phyloP scores from a whole-genome alignment of 92 coral and sea anemone genomes.

The Micromussa lordhowensis region DNA sequence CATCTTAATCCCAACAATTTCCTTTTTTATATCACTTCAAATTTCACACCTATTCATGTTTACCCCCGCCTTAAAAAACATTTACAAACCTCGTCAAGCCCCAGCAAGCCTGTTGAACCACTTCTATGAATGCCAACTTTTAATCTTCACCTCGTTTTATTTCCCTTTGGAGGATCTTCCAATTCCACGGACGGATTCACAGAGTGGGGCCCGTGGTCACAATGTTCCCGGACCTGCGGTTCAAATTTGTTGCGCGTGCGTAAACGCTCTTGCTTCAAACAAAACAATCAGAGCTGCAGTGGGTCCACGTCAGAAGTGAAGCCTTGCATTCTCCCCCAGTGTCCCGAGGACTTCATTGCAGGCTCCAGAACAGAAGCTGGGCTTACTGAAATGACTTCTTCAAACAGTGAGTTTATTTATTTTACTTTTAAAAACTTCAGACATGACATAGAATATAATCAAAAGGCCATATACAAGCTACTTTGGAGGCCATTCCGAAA shows the following conservation, averaged over 20 bases:
- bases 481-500: too few species aligned
- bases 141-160: too few species aligned
- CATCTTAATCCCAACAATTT: too few species aligned
- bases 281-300: conserved; percentile 65
- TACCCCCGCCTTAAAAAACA: too few species aligned
- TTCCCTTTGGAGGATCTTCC: neutral
- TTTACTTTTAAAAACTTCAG: neutral
- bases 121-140: too few species aligned
- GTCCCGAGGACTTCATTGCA: conserved; percentile 15
- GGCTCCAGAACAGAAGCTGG: neutral
- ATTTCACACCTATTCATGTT: too few species aligned
- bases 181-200: conserved; percentile 62
- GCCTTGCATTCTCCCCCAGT: conserved; percentile 50
- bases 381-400: neutral
- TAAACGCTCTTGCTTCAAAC: conserved; percentile 68
- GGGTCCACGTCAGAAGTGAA: conserved; percentile 57
- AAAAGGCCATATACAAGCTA: neutral
- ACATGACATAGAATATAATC: neutral
- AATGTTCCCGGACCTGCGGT: conserved; percentile 74
- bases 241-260: conserved; percentile 64
- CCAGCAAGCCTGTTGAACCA: too few species aligned
- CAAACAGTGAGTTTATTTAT: conserved; percentile 28
- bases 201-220: conserved; percentile 79
- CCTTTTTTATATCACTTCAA: too few species aligned
- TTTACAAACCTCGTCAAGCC: too few species aligned